phyloP scores from a whole-genome alignment of 1,140 invertebrate species.

The Andricus grossulariae region DNA sequence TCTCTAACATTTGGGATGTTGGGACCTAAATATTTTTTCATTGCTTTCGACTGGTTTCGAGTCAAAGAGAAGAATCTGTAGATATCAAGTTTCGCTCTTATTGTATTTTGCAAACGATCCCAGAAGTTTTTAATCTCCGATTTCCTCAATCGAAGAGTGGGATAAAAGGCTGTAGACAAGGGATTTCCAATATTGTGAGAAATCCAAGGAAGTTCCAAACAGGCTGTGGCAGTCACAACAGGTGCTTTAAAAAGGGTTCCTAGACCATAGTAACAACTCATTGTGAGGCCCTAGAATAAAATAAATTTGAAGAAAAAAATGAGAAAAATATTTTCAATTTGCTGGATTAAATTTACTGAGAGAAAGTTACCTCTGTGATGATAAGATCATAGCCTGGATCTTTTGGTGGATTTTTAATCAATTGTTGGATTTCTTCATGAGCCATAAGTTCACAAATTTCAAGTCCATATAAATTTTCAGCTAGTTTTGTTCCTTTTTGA shows the following conservation, averaged over 20 bases:
- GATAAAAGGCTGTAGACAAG: background rate
- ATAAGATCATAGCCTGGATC: background rate
- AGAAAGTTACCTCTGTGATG: too few relatives aligned
- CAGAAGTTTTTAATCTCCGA: conserved; percentile 4
- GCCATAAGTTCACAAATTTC: background rate
- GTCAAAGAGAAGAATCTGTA: conserved; percentile 32
- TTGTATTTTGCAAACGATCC: background rate
- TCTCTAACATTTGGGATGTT: conserved; percentile 74
- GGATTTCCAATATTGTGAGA: conserved; percentile 2
- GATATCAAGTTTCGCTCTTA: background rate
- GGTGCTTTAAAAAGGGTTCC: background rate
- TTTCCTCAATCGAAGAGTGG: background rate
- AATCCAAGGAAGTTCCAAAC: background rate
- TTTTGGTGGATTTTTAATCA: background rate
- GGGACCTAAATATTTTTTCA: conserved; percentile 72
- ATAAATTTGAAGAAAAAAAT: too few relatives aligned
- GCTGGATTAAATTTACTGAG: too few relatives aligned
- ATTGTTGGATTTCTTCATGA: background rate
- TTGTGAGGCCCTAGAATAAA: conserved; percentile 32
- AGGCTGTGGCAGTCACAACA: background rate
- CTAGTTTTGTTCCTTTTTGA: background rate
- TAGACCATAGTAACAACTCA: conserved; percentile 29
- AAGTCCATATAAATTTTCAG: background rate
- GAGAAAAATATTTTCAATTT: too few relatives aligned
- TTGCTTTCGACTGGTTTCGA: conserved; percentile 62